Base-by-base conservation (phyloP, 2,888 invertebrate species). In the Ennomos erosarius region DNA sequence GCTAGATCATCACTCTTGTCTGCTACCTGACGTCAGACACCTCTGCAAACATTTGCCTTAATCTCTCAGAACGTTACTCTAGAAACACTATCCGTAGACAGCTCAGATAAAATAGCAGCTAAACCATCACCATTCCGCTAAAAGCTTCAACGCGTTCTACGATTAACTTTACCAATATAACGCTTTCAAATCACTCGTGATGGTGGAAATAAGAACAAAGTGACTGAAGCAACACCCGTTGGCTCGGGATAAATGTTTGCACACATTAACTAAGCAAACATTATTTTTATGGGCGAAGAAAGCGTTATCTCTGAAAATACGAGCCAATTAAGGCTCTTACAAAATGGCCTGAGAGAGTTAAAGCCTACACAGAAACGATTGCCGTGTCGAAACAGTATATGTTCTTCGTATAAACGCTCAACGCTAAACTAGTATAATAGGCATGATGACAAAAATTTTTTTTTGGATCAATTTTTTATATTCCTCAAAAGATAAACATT, bases 291-390 rank as follows among this genome's bases (percentile, higher is more conserved):
- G 44, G 51, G 9, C 37, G 35, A 47, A 59, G 60, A 40, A 55
- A 57, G 49, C 49, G 52, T 56, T 63, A 61, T 63, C 63, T 59
- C 12, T 49, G 56, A 55, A 63, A 63, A 63, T 63, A 63, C 59
- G 54, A 54, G 54, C 47, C 61, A 59, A 59, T 66, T 61, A 61
- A 6, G 36, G 42, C 47, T 3, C 35, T 52, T 52, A 48, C 47
- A 43, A 52, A 65, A 42, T 59, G 47, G 57, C 49, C 54, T 40
- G 39, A 10, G 45, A 51, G 51, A 51, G 36, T 44, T 39, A 38
- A 34, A 34, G 39, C 46, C n/a, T 40, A 2, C 50, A 26, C 12
- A 16, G 9, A 34, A 3, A 26, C 6, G 10, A 26, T 26, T 4
- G 3, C 33, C 0, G 0, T 34, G 46, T 37, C 36, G n/a, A 12